Percentiles rank a stretch among this genome's conserved stretches.
These are phyloP conservation scores for Epinephelus cyanopodus DNA, from an alignment of 2,113 vertebrate genomes.

Conservation along the genomic window DNA sequence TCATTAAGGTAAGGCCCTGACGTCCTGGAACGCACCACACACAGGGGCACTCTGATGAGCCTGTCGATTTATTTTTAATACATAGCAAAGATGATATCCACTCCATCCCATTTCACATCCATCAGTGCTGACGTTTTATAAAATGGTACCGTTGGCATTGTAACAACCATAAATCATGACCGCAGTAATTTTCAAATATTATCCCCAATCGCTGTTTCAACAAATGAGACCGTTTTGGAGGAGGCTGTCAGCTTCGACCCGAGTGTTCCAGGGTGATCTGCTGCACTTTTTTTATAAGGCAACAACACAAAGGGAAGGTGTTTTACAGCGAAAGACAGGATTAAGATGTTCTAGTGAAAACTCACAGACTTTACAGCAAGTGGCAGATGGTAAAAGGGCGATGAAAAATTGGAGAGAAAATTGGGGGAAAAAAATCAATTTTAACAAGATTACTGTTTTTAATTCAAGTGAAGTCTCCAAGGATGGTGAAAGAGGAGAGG, in stretches of 20 bases:
- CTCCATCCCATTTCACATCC: constrained; percentile 59
- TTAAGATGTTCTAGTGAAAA: constrained; percentile 2
- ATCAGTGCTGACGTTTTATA: constrained; percentile 18
- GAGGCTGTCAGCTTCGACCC: background rate
- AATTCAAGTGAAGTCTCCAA: background rate
- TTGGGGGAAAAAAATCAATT: background rate
- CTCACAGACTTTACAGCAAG: background rate
- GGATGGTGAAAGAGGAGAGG: background rate
- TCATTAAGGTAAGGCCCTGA: constrained; percentile 93
- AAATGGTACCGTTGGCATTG: background rate
- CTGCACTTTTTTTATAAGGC: background rate
- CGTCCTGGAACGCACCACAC: constrained; percentile 25
- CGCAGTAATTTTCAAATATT: background rate
- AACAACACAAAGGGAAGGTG: background rate
- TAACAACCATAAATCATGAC: background rate
- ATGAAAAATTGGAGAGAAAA: background rate
- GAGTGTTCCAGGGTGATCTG: background rate
- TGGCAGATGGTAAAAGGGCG: background rate
- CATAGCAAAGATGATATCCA: constrained; percentile 53
- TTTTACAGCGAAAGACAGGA: constrained; percentile 3
- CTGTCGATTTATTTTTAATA: background rate
- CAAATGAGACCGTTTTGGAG: constrained; percentile 3
- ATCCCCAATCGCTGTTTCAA: background rate
- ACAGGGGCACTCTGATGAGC: constrained; percentile 28
- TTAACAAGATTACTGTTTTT: constrained; percentile 6